phyloP scores from a whole-genome alignment of 1,140 invertebrate genomes.

The Brachionus calyciflorus region DNA sequence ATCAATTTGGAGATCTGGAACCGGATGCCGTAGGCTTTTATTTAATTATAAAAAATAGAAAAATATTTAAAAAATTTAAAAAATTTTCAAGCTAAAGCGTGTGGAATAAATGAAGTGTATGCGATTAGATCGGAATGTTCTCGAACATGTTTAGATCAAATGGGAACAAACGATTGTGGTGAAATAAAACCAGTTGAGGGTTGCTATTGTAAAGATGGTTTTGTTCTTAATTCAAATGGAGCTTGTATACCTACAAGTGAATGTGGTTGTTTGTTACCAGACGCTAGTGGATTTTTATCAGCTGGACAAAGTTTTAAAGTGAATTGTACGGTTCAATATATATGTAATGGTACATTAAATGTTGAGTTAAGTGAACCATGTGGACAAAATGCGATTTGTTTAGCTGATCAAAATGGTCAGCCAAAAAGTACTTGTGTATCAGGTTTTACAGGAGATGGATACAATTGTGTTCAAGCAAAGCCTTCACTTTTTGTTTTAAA shows the following conservation, averaged over 20 bases:
- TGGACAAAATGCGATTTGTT: too few species aligned
- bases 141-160: not conserved
- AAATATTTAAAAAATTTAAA: too few species aligned
- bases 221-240: conserved; percentile 6
- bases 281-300: not conserved
- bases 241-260: not conserved
- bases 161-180: not conserved
- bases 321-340: too few species aligned
- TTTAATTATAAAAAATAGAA: not conserved
- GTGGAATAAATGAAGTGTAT: conserved; percentile 15
- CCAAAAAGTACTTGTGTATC: too few species aligned
- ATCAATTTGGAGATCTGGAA: not conserved
- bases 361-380: too few species aligned
- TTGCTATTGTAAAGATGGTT: conserved; percentile 38
- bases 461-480: too few species aligned
- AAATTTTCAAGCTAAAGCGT: not conserved
- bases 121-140: not conserved
- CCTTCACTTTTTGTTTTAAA: too few species aligned
- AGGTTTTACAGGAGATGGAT: too few species aligned
- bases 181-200: conserved; percentile 29
- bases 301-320: too few species aligned
- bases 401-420: too few species aligned
- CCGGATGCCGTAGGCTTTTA: conserved; percentile 4
- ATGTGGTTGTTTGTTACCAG: conserved; percentile 38
- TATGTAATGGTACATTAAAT: too few species aligned